phyloP scores from a whole-genome alignment of 2,113 vertebrate species.

The Phalacrocorax pelagicus region DNA sequence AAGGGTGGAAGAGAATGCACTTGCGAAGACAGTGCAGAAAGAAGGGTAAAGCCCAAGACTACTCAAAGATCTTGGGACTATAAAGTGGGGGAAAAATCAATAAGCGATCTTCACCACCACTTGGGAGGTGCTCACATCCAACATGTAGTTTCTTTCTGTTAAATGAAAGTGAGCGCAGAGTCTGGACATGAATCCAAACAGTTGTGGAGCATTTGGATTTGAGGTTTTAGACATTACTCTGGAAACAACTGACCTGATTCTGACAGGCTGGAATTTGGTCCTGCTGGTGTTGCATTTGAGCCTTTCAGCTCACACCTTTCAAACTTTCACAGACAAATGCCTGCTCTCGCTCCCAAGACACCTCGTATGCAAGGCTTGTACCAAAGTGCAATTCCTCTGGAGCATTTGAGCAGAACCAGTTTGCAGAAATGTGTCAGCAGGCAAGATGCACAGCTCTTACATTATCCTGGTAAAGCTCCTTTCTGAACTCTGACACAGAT shows the following conservation, averaged over 20 bases:
- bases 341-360: background rate
- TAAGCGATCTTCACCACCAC: background rate
- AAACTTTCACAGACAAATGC: background rate
- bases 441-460: background rate
- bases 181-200: background rate
- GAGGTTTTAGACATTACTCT: background rate
- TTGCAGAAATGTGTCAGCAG: conserved; percentile 7
- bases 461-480: background rate
- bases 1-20: background rate
- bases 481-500: background rate
- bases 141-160: background rate
- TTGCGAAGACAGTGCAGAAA: background rate
- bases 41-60: background rate
- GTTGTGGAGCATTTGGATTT: background rate
- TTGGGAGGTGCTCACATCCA: background rate
- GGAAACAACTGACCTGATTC: background rate
- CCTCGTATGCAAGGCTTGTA: background rate
- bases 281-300: background rate
- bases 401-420: background rate
- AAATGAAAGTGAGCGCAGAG: background rate
- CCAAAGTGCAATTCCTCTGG: background rate
- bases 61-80: background rate
- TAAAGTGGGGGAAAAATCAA: background rate
- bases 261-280: background rate
- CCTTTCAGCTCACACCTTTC: background rate